Evolutionary conservation across 2,888 invertebrate species (phyloP), one percentile per base, ranked within the genome.

Genomic region (Ephialtes manifestator): DNA sequence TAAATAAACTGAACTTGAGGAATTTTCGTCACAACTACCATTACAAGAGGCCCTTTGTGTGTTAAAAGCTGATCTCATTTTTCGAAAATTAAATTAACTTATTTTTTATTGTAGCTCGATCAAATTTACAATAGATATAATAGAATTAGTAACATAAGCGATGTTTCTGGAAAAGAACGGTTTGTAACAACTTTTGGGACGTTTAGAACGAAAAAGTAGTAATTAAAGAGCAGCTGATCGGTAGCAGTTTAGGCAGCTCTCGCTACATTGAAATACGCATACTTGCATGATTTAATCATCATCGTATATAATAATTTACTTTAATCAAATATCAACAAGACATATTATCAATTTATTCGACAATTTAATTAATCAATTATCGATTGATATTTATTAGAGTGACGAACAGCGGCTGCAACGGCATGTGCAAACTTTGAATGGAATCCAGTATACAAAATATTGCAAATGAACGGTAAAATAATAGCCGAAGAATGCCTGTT

Each of bases 191-290:
- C 31, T 31, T 60, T 31, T 31, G 0, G 31, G 60, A 60, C n/a
- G 28, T 60, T 60, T 31, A 31, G 15, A 60, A 60, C 31, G n/a
- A 58, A 28, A 13, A 58, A 55, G 18, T 20, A 55, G 20, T 20
- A 2, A 55, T 4, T 24, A 58, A 7, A 28, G 2, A 31, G 13
- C 31, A 31, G 31, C 31, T 60, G 2, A 31, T 31, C 4, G 7
- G 60, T 60, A 60, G 31, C 60, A 31, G 28, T 31, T 11, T 55
- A 60, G 28, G 60, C 28, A 31, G 60, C 60, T 31, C 31, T 60
- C 60, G 31, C 28, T 60, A 60, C 31, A 13, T 60, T 60, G 28
- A 31, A 60, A 31, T 60, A 31, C 15, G 60, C 31, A 60, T 60
- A 60, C 4, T 60, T 60, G 60, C 60, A 60, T 60, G 60, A 51